These are phyloP conservation scores for Elmis aenea DNA, from an alignment of 2,888 invertebrate genomes.

Conservation along the genomic window DNA sequence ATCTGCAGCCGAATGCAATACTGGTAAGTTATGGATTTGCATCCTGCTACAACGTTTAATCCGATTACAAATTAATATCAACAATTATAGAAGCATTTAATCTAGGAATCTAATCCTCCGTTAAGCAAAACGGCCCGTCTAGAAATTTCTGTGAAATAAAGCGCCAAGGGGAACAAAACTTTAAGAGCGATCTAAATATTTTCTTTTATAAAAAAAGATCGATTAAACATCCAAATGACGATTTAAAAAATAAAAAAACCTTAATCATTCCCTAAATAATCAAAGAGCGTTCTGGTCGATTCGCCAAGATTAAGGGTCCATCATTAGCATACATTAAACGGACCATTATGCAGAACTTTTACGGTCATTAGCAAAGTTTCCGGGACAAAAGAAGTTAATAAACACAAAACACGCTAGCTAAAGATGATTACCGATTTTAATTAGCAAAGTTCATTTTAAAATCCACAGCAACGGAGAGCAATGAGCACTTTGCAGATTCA, in stretches of 20 bases:
- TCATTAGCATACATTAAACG: constrained; percentile 19
- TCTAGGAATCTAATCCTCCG: too few species aligned
- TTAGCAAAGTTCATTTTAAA: constrained; percentile 23
- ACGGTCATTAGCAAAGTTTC: constrained; percentile 15
- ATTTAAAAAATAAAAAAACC: too few species aligned
- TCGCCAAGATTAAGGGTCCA: constrained; percentile 13
- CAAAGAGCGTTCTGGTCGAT: constrained; percentile 13
- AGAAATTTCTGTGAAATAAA: too few species aligned
- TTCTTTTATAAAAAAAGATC: too few species aligned
- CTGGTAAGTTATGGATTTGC: constrained; percentile 16
- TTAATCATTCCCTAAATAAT: constrained; percentile 14
- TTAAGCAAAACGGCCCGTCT: too few species aligned
- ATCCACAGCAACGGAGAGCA: too few species aligned
- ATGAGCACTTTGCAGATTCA: too few species aligned
- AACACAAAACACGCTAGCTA: constrained; percentile 14
- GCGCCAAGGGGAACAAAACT: too few species aligned
- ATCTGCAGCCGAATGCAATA: constrained; percentile 15
- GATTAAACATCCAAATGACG: too few species aligned
- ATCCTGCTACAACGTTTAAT: constrained; percentile 13
- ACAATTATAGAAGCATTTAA: too few species aligned
- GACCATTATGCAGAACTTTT: constrained; percentile 16
- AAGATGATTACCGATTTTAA: constrained; percentile 22
- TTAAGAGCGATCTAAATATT: too few species aligned
- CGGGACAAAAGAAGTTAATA: constrained; percentile 15
- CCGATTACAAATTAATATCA: too few species aligned